Conservation (phyloP, 2,888 invertebrate genomes). For the Lordiphosa andalusiaca region DNA sequence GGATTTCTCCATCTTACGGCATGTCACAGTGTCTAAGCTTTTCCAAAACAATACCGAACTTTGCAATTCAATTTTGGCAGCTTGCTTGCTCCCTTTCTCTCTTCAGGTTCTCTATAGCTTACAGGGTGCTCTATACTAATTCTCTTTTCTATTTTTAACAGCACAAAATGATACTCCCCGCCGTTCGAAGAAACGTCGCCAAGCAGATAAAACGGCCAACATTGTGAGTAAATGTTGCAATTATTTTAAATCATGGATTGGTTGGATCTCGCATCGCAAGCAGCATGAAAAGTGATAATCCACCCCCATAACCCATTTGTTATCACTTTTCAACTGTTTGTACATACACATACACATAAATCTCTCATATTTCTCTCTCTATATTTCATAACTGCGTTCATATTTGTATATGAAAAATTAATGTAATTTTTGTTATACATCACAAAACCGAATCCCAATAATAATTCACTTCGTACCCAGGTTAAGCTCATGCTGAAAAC, state of each 20-base stretch:
- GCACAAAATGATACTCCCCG: constrained; percentile 80
- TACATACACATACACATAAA: constrained; percentile 35
- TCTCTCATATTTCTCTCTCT: too few relatives aligned
- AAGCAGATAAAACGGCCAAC: constrained; percentile 83
- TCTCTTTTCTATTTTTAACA: constrained; percentile 28
- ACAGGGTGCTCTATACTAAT: background rate
- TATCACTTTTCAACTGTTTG: constrained; percentile 20
- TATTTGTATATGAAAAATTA: constrained; percentile 17
- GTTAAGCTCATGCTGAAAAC: constrained; percentile 77
- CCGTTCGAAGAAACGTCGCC: constrained; percentile 83
- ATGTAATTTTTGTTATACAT: constrained; percentile 51
- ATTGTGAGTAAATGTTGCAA: constrained; percentile 82
- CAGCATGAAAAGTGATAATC: constrained; percentile 59
- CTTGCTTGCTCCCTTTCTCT: background rate
- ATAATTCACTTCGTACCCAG: constrained; percentile 51
- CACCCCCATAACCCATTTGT: background rate
- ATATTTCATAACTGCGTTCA: background rate
- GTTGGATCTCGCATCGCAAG: constrained; percentile 36
- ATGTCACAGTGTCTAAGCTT: too few relatives aligned
- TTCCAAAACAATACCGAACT: too few relatives aligned
- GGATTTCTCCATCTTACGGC: too few relatives aligned
- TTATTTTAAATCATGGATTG: constrained; percentile 43
- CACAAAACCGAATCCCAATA: constrained; percentile 24
- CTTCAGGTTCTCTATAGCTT: background rate
- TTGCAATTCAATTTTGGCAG: too few relatives aligned